Conservation (phyloP, 1,140 invertebrate genomes). For the Centruroides sculpturatus region DNA sequence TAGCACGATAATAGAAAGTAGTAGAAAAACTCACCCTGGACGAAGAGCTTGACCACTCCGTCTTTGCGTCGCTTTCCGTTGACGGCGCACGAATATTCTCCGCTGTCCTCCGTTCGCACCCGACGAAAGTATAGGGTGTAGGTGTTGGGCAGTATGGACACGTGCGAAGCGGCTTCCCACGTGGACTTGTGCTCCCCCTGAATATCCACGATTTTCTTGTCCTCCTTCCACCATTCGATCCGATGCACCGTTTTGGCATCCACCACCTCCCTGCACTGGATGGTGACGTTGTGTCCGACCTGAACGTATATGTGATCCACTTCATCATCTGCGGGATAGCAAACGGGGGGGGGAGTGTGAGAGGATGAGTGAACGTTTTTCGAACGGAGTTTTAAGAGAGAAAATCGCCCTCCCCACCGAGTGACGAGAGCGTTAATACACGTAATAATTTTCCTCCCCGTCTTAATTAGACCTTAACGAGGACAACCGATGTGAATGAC, state of each 20-base stretch:
- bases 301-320: conserved; percentile 10
- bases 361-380: too few species aligned
- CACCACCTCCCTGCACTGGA: conserved; percentile 10
- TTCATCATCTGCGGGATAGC: not conserved
- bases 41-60: conserved; percentile 40
- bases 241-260: conserved; percentile 11
- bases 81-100: conserved; percentile 48
- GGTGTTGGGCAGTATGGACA: conserved; percentile 42
- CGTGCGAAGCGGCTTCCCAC: conserved; percentile 14
- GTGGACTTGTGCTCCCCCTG: conserved; percentile 8
- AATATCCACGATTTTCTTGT: conserved; percentile 17
- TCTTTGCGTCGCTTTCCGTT: conserved; percentile 48
- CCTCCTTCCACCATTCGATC: conserved; percentile 20
- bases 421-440: too few species aligned
- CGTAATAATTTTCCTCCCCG: too few species aligned
- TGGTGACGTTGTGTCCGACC: conserved; percentile 15
- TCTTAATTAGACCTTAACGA: too few species aligned
- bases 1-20: too few species aligned
- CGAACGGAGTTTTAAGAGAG: too few species aligned
- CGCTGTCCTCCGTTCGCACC: conserved; percentile 42
- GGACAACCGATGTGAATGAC: too few species aligned
- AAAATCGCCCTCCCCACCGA: too few species aligned
- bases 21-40: conserved; percentile 45
- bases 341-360: not conserved
- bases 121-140: conserved; percentile 47